Conservation (phyloP, 1,140 invertebrate genomes). For the Mya arenaria region DNA sequence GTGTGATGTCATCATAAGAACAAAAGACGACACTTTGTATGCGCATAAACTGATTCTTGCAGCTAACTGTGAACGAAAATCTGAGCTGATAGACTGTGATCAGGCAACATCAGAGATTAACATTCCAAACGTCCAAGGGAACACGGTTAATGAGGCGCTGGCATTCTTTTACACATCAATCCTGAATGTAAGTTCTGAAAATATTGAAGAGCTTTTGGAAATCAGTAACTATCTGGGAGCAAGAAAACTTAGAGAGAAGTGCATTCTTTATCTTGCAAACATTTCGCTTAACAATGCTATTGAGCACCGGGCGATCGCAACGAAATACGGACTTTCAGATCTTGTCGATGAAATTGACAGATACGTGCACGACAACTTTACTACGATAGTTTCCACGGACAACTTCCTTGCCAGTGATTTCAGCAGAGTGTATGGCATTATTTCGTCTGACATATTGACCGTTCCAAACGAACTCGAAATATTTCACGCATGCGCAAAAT, state of each 20-base stretch:
- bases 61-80: conserved; percentile 29
- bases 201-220: conserved; percentile 38
- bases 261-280: conserved; percentile 6
- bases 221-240: conserved; percentile 12
- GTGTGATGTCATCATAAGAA: conserved; percentile 41
- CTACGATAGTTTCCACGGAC: not conserved
- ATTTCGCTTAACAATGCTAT: conserved; percentile 14
- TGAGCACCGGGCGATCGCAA: not conserved
- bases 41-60: conserved; percentile 37
- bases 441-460: conserved; percentile 13
- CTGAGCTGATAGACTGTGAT: not conserved
- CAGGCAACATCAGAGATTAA: conserved; percentile 5
- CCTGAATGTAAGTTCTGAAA: not conserved
- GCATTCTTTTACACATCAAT: conserved; percentile 40
- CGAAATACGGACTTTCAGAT: not conserved
- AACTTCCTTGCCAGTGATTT: conserved; percentile 26
- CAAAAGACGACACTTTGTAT: not conserved
- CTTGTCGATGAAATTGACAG: not conserved
- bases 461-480: conserved; percentile 29
- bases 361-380: conserved; percentile 13
- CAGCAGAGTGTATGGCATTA: conserved; percentile 28
- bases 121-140: conserved; percentile 15
- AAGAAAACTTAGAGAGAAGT: conserved; percentile 1
- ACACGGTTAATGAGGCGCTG: conserved; percentile 16
- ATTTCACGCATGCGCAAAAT: conserved; percentile 42